A percentile compares a stretch with the other conserved stretches of the same genome.
Conservation (phyloP, 2,113 vertebrate genomes). For the Calyptommatus sinebrachiatus region DNA sequence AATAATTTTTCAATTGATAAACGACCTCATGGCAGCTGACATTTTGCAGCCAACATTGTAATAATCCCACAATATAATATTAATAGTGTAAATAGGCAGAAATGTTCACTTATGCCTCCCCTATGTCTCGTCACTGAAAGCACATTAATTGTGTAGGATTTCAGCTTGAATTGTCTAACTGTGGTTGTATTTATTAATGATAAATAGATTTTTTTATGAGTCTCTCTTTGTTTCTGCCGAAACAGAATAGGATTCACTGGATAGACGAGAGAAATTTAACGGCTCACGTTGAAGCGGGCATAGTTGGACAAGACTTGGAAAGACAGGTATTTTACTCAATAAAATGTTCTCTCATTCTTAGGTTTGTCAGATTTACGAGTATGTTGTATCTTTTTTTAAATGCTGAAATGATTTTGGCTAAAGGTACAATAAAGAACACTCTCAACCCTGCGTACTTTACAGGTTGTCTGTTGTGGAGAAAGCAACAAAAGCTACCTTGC, state of each 20-base stretch:
- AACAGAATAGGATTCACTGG: slow-evolving; percentile 95
- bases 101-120: neutral
- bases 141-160: neutral
- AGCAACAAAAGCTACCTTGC: too few relatives aligned
- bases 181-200: neutral
- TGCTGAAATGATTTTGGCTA: too few relatives aligned
- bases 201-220: neutral
- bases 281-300: slow-evolving; percentile 91
- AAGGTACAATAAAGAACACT: too few relatives aligned
- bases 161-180: neutral
- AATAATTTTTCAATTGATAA: neutral
- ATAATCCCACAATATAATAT: neutral
- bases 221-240: slow-evolving; percentile 40
- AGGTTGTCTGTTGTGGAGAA: too few relatives aligned
- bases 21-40: neutral
- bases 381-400: neutral
- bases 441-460: too few relatives aligned
- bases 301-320: slow-evolving; percentile 95
- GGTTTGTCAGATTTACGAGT: neutral
- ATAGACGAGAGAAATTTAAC: slow-evolving; percentile 97
- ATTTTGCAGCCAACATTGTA: neutral
- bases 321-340: slow-evolving; percentile 78
- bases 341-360: neutral
- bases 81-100: neutral
- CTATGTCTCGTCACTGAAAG: too few relatives aligned